Base-by-base conservation (phyloP, 53 echinoderm and acorn worm species). In the Temnopleurus reevesii region DNA sequence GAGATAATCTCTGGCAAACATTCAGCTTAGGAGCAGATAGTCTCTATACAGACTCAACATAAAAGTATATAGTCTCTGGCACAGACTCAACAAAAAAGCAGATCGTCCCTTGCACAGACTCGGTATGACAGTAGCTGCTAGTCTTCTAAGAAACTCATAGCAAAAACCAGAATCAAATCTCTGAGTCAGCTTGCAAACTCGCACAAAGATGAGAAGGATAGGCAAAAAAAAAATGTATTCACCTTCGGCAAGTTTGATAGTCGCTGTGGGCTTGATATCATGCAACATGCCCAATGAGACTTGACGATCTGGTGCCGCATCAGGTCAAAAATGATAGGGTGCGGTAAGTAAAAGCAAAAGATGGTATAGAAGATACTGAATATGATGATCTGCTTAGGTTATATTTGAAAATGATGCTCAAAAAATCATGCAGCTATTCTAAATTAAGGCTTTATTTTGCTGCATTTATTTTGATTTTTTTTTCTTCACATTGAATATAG, bases 231-330 rank as follows among this genome's bases (percentile, higher is more conserved):
- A 15, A 12, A 38, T n/a, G 25, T 21, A 41, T 46, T 79, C 79
- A 87, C 88, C 88, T 87, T 87, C 88, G 18, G 65, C 88, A 12
- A 87, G 23, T 66, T 87, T 87, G 49, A 46, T 29, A 66, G 66
- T 71, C 27, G 35, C 30, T 18, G 53, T 19, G 71, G 76, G 35
- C 45, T 87, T 87, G 35, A 23, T 9, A 47, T 87, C 88, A 87
- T 87, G 65, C 71, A 87, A 46, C 13, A 87, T 66, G 71, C 65
- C 88, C 34, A 66, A n/a, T 53, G 71, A 66, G 17, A 71, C 19
- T 8, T 63, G 66, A 25, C 88, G 66, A 44, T 28, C 85, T 85
- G 30, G 35, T 59, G 61, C 25, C 21, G 84, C 35, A 17, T 6
- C 4, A 71, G 15, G 41, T 71, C 36, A 71, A 38, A n/a, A 71